Percentiles rank a stretch among this genome's conserved stretches.
Conservation (phyloP, 64 coral and sea anemone species). For the Cladopsammia gracilis region DNA sequence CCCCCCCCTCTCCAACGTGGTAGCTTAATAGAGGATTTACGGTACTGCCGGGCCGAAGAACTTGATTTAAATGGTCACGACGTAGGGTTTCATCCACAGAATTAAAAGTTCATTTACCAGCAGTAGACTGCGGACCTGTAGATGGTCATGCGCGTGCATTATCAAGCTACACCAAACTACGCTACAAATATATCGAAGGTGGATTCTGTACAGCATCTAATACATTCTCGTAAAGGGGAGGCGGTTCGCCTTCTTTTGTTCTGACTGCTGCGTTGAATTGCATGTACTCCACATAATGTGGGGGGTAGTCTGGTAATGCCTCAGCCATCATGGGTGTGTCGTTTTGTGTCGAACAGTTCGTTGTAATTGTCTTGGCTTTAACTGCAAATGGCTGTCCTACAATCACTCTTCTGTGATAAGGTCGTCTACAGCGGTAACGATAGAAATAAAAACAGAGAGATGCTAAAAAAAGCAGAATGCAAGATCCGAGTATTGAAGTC, state of each 20-base stretch:
- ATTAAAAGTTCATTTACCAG: no score
- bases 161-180: not conserved
- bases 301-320: not conserved
- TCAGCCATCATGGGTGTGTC: not conserved
- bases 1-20: no score
- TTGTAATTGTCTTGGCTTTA: not conserved
- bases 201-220: not conserved
- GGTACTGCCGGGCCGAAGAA: no score
- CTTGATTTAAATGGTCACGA: no score
- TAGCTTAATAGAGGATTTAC: no score
- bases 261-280: slow-evolving; percentile 6
- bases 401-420: not conserved
- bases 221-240: not conserved
- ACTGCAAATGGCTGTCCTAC: not conserved
- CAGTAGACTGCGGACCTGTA: no score
- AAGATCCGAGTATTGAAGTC: not conserved
- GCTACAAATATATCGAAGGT: no score
- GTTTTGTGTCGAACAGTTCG: not conserved
- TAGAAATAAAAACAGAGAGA: not conserved
- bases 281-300: slow-evolving; percentile 22
- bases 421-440: not conserved
- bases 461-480: not conserved
- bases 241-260: not conserved
- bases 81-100: no score
- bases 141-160: no score